Base-by-base conservation (phyloP, 2,797 vertebrate species). In the Philypnodon macrostomus region DNA sequence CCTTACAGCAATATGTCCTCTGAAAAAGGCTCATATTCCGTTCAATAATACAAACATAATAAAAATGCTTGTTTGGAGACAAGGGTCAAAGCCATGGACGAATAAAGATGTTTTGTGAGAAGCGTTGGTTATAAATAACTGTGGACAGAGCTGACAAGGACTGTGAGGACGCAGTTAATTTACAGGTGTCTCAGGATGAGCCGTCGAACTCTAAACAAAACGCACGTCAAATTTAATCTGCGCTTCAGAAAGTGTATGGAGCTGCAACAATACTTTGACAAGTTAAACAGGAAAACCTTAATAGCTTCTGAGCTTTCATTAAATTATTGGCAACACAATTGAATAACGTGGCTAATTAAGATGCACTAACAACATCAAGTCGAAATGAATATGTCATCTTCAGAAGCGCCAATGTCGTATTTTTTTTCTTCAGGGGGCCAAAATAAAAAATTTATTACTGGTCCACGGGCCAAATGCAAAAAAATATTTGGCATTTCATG, bases 111-210 rank as follows among this genome's bases (percentile, higher is more conserved):
- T 13, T 37, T 18, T n/a, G 3, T 9, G 29, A 9, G 34, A 33
- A 5, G 14, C 23, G 33, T 38, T n/a, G 2, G 47, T 11, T 34
- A 33, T 47, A 45, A 51, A 58, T 54, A 51, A 53, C 41, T 26
- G 5, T 8, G 15, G 23, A 42, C 0, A 46, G 6, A 1, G 48
- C n/a, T 35, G 46, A 30, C 29, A 34, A 17, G 12, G 16, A 17
- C 4, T 5, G 26, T 2, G 13, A 13, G 4, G 7, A 32, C 10
- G 4, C 12, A 35, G 33, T 13, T 24, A 1, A 4, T 42, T 17
- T 17, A 13, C 45, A 29, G 14, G 29, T 12, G 13, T 9, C 13
- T 35, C 10, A 17, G 18, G 17, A 15, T 45, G 47, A 19, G 51
- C 32, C 10, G 16, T 33, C 24, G 13, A 9, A n/a, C 21, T 19